Evolutionary conservation across 1,140 invertebrate species (phyloP).

Genomic region (Drosophila cardini): DNA sequence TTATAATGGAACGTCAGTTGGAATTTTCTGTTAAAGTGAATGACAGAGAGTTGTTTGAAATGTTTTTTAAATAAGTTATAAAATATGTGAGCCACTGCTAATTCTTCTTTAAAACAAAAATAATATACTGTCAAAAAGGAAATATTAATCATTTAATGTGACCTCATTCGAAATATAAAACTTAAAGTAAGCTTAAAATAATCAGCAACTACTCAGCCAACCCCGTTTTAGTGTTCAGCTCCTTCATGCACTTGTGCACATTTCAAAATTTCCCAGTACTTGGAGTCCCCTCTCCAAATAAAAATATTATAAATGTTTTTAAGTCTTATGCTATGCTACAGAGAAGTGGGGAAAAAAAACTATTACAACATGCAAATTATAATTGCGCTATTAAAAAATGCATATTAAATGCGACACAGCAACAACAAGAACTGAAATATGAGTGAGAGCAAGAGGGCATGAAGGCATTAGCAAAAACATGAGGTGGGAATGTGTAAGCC

Average conservation of each 20-base stretch:
- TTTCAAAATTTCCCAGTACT: conserved; percentile 24
- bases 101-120: neutral
- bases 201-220: neutral
- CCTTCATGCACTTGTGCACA: conserved; percentile 1
- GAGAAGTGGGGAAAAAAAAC: conserved; percentile 29
- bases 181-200: conserved; percentile 5
- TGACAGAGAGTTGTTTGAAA: conserved; percentile 22
- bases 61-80: conserved; percentile 19
- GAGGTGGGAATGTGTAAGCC: conserved; percentile 64
- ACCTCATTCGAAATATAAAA: neutral
- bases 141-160: neutral
- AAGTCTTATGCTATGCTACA: conserved; percentile 15
- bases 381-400: conserved; percentile 82
- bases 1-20: conserved; percentile 23
- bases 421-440: conserved; percentile 42
- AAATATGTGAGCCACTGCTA: conserved; percentile 11
- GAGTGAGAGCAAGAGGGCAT: conserved; percentile 2
- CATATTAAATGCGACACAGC: conserved; percentile 80
- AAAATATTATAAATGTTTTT: conserved; percentile 31
- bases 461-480: conserved; percentile 47
- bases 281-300: conserved; percentile 6
- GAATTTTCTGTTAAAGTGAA: conserved; percentile 12
- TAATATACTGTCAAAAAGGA: neutral
- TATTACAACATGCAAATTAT: conserved; percentile 81
- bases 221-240: neutral